Conservation (phyloP, 1,140 invertebrate genomes). For the Drosophila hydei region DNA sequence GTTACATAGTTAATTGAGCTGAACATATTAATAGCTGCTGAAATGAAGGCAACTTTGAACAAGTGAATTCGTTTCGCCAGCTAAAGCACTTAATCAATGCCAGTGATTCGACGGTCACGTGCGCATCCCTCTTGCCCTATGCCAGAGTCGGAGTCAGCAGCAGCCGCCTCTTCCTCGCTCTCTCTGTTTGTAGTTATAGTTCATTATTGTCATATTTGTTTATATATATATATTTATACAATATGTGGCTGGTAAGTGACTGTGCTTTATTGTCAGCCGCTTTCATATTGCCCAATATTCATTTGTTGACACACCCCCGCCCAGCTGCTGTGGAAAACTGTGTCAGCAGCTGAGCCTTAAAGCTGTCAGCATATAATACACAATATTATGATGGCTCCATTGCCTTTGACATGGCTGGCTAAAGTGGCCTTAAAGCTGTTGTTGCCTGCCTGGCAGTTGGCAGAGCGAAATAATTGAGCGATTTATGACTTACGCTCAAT, state of each 20-base stretch:
- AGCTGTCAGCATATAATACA: conserved; percentile 53
- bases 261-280: conserved; percentile 37
- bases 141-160: too few species aligned
- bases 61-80: too few species aligned
- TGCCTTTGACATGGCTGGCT: conserved; percentile 31
- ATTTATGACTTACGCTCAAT: conserved; percentile 32
- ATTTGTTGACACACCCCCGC: conserved; percentile 33
- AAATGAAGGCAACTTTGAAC: too few species aligned
- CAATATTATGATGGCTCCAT: conserved; percentile 42
- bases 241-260: conserved; percentile 5
- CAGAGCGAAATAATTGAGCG: conserved; percentile 37
- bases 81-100: too few species aligned
- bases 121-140: too few species aligned
- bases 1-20: too few species aligned
- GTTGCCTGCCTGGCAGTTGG: conserved; percentile 6
- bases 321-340: conserved; percentile 14
- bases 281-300: conserved; percentile 53
- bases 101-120: too few species aligned
- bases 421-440: conserved; percentile 24
- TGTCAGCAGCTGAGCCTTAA: conserved; percentile 45
- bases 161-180: background rate
- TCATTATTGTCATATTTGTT: conserved; percentile 48
- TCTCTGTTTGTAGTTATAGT: conserved; percentile 25
- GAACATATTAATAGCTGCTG: too few species aligned
- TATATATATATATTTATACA: conserved; percentile 6